Conservation (phyloP, 2,888 invertebrate species). For the Platyscelio sp. region DNA sequence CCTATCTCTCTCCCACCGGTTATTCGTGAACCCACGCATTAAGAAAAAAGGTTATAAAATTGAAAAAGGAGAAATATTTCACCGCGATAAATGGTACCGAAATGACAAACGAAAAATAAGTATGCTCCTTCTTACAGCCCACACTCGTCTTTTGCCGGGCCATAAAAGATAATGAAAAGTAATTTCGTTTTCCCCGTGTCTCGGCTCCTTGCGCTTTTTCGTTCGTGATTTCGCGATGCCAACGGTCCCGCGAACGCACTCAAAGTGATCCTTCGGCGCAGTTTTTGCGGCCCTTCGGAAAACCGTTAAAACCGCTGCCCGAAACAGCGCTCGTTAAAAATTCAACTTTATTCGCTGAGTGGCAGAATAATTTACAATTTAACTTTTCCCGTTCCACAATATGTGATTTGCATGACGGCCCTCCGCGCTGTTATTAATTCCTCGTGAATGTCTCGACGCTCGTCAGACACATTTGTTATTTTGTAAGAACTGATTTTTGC, state of each 20-base stretch:
- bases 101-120: slow-evolving; percentile 23
- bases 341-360: slow-evolving; percentile 28
- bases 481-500: slow-evolving; percentile 37
- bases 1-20: no score
- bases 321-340: slow-evolving; percentile 32
- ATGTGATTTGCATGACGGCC: slow-evolving; percentile 41
- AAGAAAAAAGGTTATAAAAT: no score
- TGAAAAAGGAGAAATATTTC: no score
- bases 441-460: slow-evolving; percentile 35
- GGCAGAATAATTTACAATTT: slow-evolving; percentile 46
- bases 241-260: slow-evolving; percentile 27
- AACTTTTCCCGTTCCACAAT: slow-evolving; percentile 22
- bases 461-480: slow-evolving; percentile 38
- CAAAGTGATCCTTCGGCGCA: slow-evolving; percentile 6
- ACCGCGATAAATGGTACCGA: slow-evolving; percentile 36
- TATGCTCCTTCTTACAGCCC: slow-evolving; percentile 21
- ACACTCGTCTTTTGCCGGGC: slow-evolving; percentile 24
- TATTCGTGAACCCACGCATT: no score
- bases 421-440: slow-evolving; percentile 45
- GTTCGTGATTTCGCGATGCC: slow-evolving; percentile 34
- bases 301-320: slow-evolving; percentile 7
- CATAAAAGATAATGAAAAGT: slow-evolving; percentile 58
- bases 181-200: slow-evolving; percentile 39
- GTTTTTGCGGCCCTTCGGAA: slow-evolving; percentile 22
- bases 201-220: slow-evolving; percentile 39